Base-by-base conservation (phyloP, 92 coral and sea anemone species). In the Heteractis magnifica region DNA sequence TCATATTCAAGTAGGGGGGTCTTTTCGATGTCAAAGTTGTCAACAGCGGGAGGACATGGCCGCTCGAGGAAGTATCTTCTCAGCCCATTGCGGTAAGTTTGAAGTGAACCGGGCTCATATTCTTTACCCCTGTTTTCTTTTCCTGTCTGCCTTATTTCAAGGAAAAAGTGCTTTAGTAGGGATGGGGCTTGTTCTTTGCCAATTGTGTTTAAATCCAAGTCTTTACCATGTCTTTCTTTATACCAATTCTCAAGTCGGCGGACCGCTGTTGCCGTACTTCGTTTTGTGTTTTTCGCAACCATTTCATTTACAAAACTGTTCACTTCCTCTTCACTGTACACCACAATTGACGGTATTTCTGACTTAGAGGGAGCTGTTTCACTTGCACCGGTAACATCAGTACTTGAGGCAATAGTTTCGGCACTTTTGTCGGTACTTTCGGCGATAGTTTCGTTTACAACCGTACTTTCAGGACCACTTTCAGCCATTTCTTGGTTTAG, bases 41-140 rank as follows among this genome's bases (percentile, higher is more conserved):
- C 93, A 4, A 75, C 41, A 21, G 87, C 86, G n/a, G 89, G 92
- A 12, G 92, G 92, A 85, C 89, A 89, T 81, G 90, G 85, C 55
- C 85, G 81, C 75, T 86, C 71, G 8, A 87, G 88, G 70, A 86
- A 86, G 51, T 87, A 34, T 34, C 44, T 34, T 34, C 44, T 34
- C 44, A 34, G 44, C 44, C 44, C 44, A 34, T 34, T 34, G 21
- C 87, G 82, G 90, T 83, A 84, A 51, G 90, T 83, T 76, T 87
- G 91, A n/a, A 84, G 81, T 20, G 44, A 0, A 34, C 44, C 44
- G 44, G 44, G 44, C 44, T 34, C 44, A 34, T 2, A 34, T 34
- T 34, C 88, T 77, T 87, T 81, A 50, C 86, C 86, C 65, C 79
- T 78, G 79, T 84, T 79, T 73, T 80, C 88, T 34, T 34, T 34